Conservation (phyloP, 2,888 invertebrate genomes). For the Teleiodes luculella region DNA sequence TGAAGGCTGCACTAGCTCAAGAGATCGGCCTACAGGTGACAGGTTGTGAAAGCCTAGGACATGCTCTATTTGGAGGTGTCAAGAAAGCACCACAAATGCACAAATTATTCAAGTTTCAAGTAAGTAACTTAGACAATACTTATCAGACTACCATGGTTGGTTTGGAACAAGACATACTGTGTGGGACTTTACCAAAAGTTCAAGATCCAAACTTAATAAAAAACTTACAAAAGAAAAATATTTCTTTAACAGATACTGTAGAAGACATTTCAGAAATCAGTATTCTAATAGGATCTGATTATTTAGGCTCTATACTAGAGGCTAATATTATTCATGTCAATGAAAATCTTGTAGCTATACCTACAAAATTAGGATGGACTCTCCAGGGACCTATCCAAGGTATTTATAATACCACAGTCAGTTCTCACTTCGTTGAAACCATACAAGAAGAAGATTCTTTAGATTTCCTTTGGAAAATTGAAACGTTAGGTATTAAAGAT, state of each 20-base stretch:
- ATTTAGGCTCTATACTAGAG: background rate
- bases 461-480: background rate
- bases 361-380: slow-evolving; percentile 7
- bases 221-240: background rate
- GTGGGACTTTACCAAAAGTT: background rate
- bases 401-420: background rate
- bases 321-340: background rate
- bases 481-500: slow-evolving; percentile 2
- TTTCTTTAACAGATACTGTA: background rate
- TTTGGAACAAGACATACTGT: background rate
- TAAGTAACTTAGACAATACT: background rate
- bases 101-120: background rate
- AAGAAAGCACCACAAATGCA: background rate
- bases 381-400: background rate
- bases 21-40: background rate
- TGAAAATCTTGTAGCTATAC: background rate
- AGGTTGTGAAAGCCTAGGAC: background rate
- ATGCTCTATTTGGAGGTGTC: background rate
- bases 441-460: background rate
- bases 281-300: slow-evolving; percentile 3
- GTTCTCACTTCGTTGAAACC: background rate
- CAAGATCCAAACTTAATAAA: background rate
- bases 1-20: background rate
- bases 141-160: background rate
- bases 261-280: background rate